These are phyloP conservation scores for Papilio xuthus DNA, from an alignment of 1,140 invertebrate species.

Conservation along the genomic window DNA sequence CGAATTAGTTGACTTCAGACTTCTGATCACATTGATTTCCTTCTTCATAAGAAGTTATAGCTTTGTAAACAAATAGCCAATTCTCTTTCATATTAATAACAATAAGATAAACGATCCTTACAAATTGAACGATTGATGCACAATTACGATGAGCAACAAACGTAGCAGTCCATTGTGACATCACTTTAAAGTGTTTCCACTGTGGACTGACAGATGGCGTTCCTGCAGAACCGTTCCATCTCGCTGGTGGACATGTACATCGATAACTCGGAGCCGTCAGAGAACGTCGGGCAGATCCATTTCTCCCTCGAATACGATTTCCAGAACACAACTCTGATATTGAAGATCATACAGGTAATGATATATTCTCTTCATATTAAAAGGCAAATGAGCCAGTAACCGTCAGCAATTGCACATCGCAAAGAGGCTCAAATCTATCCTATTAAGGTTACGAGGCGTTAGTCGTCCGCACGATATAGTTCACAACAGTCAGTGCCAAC, in stretches of 20 bases:
- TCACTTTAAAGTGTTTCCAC: constrained; percentile 42
- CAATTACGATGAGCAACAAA: constrained; percentile 25
- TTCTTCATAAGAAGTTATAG: neutral
- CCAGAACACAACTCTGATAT: constrained; percentile 95
- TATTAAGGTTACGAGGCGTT: no score
- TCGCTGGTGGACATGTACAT: constrained; percentile 98
- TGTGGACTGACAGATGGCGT: constrained; percentile 82
- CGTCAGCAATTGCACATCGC: no score
- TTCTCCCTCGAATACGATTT: constrained; percentile 98
- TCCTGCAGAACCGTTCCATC: constrained; percentile 93
- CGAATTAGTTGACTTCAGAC: neutral
- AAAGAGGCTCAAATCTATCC: no score
- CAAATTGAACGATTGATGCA: constrained; percentile 31
- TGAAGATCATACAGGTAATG: constrained; percentile 93
- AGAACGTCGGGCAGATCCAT: constrained; percentile 97
- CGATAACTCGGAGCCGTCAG: constrained; percentile 94
- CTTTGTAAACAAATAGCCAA: neutral
- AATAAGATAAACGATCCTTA: neutral
- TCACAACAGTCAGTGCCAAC: no score
- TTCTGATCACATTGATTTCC: no score
- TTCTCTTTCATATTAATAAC: neutral
- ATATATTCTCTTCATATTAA: neutral
- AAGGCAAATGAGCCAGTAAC: no score
- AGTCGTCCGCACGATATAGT: no score
- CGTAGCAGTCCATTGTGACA: constrained; percentile 35